Conservation (phyloP, 64 coral and sea anemone genomes). For the Exaiptasia diaphana region DNA sequence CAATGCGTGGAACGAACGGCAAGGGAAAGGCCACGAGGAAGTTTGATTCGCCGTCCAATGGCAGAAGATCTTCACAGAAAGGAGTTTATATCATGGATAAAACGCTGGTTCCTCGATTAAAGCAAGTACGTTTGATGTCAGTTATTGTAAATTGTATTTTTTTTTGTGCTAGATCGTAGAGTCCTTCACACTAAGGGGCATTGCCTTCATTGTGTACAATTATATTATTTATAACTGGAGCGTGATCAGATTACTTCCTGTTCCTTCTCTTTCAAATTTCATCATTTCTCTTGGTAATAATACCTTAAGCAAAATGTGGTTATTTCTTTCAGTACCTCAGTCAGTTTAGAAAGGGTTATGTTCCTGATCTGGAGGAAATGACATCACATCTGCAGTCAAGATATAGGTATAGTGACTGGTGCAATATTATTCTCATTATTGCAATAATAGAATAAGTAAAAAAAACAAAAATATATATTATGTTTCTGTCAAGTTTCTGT, state of each 20-base stretch:
- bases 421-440: background rate
- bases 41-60: background rate
- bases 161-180: too few relatives aligned
- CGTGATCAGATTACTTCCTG: too few relatives aligned
- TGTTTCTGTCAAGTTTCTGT: background rate
- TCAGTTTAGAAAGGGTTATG: slow-evolving; percentile 72
- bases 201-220: too few relatives aligned
- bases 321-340: slow-evolving; percentile 50
- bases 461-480: background rate
- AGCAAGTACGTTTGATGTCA: background rate
- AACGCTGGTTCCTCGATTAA: slow-evolving; percentile 23
- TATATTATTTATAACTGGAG: too few relatives aligned
- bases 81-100: slow-evolving; percentile 46
- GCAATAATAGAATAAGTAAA: background rate
- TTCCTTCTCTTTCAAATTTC: too few relatives aligned
- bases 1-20: background rate
- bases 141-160: too few relatives aligned
- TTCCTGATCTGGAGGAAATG: slow-evolving; percentile 78
- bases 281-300: too few relatives aligned
- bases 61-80: background rate
- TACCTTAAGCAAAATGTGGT: too few relatives aligned
- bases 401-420: too few relatives aligned
- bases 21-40: background rate
- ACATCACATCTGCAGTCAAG: slow-evolving; percentile 63
- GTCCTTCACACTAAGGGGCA: too few relatives aligned